Conservation (phyloP, 2,888 invertebrate genomes). For the Agriopis marginaria region DNA sequence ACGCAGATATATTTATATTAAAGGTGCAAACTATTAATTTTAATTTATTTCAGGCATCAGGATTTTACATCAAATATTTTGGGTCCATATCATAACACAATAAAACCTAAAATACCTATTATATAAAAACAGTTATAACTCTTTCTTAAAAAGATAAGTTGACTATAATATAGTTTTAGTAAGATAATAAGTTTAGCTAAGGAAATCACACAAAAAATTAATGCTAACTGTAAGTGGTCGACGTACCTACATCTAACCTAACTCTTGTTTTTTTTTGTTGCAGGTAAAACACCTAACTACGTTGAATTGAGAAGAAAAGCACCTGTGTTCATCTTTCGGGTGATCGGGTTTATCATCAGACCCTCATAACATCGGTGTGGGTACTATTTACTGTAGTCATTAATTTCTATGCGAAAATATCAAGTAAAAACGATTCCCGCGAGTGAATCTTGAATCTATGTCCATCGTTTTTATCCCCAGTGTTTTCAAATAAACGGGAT, state of each 20-base stretch:
- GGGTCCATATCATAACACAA: too few species aligned
- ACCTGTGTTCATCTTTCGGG: background rate
- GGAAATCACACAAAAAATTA: too few species aligned
- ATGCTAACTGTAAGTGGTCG: background rate
- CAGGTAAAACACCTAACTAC: slow-evolving; percentile 2
- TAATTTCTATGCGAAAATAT: slow-evolving; percentile 8
- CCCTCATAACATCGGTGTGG: background rate
- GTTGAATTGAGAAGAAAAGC: background rate
- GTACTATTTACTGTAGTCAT: slow-evolving; percentile 1
- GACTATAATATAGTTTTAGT: too few species aligned
- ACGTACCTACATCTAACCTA: background rate
- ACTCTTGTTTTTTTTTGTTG: background rate
- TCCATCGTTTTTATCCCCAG: background rate
- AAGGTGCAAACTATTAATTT: too few species aligned
- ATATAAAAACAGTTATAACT: too few species aligned
- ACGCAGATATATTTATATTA: too few species aligned
- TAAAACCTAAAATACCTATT: too few species aligned
- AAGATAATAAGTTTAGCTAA: too few species aligned
- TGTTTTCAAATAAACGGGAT: background rate
- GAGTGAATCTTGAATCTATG: background rate
- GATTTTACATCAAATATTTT: too few species aligned
- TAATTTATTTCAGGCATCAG: too few species aligned
- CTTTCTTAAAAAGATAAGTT: too few species aligned
- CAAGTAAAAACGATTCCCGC: background rate
- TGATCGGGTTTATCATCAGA: background rate